Percentiles rank a stretch among this genome's conserved stretches.
phyloP scores from a whole-genome alignment of 2,113 vertebrate genomes.

The Hystrix cristata region DNA sequence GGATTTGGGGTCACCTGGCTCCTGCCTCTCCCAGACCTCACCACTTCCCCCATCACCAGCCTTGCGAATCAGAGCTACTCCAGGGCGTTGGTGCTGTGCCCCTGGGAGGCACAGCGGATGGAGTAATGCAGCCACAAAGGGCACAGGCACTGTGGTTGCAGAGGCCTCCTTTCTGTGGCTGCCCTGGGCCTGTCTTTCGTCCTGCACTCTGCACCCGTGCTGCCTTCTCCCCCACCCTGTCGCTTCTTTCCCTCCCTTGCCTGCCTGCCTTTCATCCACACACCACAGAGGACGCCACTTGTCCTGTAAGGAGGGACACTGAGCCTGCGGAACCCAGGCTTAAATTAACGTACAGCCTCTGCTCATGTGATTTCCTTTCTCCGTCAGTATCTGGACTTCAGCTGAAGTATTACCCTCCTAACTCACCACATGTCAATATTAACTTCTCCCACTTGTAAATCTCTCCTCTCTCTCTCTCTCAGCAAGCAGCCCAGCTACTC shows the following conservation, averaged over 20 bases:
- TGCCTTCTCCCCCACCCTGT: fast-evolving
- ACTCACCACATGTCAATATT: slow-evolving; percentile 64
- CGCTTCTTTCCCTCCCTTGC: not conserved
- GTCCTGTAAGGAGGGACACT: not conserved
- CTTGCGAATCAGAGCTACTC: not conserved
- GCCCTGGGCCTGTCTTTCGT: fast-evolving
- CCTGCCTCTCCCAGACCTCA: not conserved
- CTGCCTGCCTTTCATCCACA: not conserved
- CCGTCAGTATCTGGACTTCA: slow-evolving; percentile 54
- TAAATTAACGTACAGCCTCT: not conserved
- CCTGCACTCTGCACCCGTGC: not conserved
- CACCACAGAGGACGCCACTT: not conserved
- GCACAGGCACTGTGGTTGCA: too few relatives aligned
- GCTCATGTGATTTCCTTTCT: slow-evolving; percentile 20
- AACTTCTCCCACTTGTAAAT: slow-evolving; percentile 49
- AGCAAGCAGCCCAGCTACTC: not conserved
- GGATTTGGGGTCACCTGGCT: not conserved
- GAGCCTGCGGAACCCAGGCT: not conserved
- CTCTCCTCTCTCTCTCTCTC: not conserved
- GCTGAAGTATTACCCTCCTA: slow-evolving; percentile 65
- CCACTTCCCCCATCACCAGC: too few relatives aligned
- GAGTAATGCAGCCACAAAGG: not conserved
- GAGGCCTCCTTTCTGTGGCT: not conserved
- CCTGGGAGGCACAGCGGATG: not conserved
- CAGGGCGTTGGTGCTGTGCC: fast-evolving